phyloP scores from a whole-genome alignment of 2,888 invertebrate species.

The Netelia virgata region DNA sequence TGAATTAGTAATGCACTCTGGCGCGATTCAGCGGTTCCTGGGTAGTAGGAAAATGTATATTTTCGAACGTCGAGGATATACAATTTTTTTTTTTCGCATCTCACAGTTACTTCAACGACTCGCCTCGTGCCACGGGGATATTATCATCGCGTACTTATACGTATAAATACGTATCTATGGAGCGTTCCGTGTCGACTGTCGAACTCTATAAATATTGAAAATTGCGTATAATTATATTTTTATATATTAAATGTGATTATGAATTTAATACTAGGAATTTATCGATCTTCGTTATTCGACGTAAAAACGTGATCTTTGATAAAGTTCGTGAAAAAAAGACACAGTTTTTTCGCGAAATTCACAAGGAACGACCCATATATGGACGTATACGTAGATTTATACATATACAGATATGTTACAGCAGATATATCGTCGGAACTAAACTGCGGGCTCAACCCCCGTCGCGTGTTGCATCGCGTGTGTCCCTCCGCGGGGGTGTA shows the following conservation, averaged over 20 bases:
- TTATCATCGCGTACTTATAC: constrained; percentile 15
- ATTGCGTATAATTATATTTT: too few species aligned
- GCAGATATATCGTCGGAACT: not conserved
- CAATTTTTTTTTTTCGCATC: constrained; percentile 29
- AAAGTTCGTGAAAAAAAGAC: too few species aligned
- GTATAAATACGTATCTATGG: constrained; percentile 6
- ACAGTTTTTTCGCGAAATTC: not conserved
- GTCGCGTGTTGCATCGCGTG: constrained; percentile 31
- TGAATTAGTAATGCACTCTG: constrained; percentile 79
- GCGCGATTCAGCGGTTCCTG: constrained; percentile 75
- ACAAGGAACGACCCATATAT: constrained; percentile 16
- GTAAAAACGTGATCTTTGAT: too few species aligned
- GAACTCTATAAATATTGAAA: not conserved
- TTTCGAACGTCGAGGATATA: constrained; percentile 48
- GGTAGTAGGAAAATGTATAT: constrained; percentile 63
- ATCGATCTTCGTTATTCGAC: too few species aligned
- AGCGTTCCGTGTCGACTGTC: not conserved
- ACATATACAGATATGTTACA: too few species aligned
- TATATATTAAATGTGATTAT: too few species aligned
- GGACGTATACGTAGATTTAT: not conserved
- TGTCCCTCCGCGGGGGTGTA: constrained; percentile 15
- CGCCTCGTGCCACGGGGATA: not conserved
- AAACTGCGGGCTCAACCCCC: constrained; percentile 33
- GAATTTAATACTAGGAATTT: too few species aligned
- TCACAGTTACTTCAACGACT: constrained; percentile 44